Conservation (phyloP, 2,797 vertebrate species). For the Betta splendens region DNA sequence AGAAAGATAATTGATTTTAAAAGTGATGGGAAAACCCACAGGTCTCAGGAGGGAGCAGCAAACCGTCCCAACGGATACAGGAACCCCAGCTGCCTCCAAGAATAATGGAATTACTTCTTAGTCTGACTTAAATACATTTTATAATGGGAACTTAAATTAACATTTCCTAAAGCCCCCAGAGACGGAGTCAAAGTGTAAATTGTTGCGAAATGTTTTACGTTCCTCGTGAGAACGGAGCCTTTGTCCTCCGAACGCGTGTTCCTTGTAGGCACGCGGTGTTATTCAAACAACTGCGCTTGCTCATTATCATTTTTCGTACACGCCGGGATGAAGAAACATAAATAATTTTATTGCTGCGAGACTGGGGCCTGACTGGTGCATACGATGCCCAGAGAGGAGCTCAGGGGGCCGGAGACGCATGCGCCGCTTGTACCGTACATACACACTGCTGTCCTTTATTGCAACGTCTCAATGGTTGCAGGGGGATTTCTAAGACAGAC, state of each 20-base stretch:
- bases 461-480: constrained; percentile 45
- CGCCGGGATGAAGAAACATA: constrained; percentile 24
- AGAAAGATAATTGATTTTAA: constrained; percentile 84
- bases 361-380: constrained; percentile 35
- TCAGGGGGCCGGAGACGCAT: constrained; percentile 50
- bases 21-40: constrained; percentile 81
- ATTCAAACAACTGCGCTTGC: constrained; percentile 45
- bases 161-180: constrained; percentile 65
- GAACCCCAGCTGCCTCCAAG: constrained; percentile 69
- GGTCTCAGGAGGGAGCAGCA: constrained; percentile 76
- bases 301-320: constrained; percentile 44
- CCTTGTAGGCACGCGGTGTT: constrained; percentile 37
- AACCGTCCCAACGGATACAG: constrained; percentile 72
- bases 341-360: constrained; percentile 36
- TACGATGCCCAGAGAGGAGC: constrained; percentile 47
- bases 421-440: constrained; percentile 51
- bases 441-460: constrained; percentile 45
- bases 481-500: constrained; percentile 53
- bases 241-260: constrained; percentile 58
- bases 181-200: constrained; percentile 72
- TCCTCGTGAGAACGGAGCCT: constrained; percentile 45
- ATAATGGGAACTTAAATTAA: constrained; percentile 73
- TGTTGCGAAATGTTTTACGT: constrained; percentile 45
- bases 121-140: constrained; percentile 76
- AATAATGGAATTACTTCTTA: constrained; percentile 78